Evolutionary conservation across 2,888 invertebrate species (phyloP), one percentile per base, ranked within the genome.

Genomic region (Melitaea athalia): DNA sequence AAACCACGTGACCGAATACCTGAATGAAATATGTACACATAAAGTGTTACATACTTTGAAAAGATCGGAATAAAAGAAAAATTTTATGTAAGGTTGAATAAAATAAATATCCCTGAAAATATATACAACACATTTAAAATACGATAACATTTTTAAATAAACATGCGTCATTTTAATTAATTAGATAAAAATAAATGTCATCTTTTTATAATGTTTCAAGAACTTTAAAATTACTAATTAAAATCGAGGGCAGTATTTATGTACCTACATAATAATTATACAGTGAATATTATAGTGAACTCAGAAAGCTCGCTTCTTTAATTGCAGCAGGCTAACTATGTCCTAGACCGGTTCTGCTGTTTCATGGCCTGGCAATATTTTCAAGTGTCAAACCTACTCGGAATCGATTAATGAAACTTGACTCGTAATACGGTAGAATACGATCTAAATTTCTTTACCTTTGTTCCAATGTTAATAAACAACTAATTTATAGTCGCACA

Each of bases 291-390:
- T 71, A 71, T 67, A 49, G 53, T 68, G 67, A 72, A 64, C 59
- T 53, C 64, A 61, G 53, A 67, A 69, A 71, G 72, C 70, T 64
- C 43, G 71, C 73, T 74, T 72, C 69, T 70, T 70, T 73, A 73
- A 73, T 72, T 69, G 74, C 72, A 67, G 63, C 70, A 68, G 59
- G 70, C 73, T 70, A 72, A 72, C 74, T 74, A 73, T 71, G 74
- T 74, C 74, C 75, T 75, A 70, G 76, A 78, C 78, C 78, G 78
- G 78, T 78, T 78, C 71, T 68, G 74, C 76, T 68, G 74, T 77
- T 75, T 75, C 71, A 76, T 73, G 72, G 73, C 67, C 66, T 73
- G 69, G 70, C 73, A 74, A 75, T 77, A 77, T 78, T 76, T 78
- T 77, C 76, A 74, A 76, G 72, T 74, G 77, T 77, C 73, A 71